phyloP scores from a whole-genome alignment of 2,797 vertebrate genomes.

The Peromyscus nudipes region DNA sequence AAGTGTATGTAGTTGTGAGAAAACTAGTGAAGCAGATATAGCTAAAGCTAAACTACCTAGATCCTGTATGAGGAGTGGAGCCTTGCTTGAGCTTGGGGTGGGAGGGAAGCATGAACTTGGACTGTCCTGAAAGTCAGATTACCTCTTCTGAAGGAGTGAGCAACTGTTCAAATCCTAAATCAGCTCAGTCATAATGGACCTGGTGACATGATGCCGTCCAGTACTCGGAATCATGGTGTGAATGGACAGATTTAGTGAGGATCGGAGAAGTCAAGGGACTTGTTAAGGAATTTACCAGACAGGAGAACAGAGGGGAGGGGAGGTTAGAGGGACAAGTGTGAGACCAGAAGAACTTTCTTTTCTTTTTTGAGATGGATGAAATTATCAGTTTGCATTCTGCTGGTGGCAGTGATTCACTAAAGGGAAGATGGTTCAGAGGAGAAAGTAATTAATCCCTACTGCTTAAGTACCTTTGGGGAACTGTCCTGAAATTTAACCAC shows the following conservation, averaged over 20 bases:
- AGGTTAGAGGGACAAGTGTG: background rate
- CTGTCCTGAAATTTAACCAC: conserved; percentile 30
- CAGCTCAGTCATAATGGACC: background rate
- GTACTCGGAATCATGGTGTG: background rate
- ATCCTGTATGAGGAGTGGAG: background rate
- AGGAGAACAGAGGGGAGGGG: background rate
- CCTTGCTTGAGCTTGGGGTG: background rate
- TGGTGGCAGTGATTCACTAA: background rate
- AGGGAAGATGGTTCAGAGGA: background rate
- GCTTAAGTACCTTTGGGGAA: conserved; percentile 45
- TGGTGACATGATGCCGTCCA: background rate
- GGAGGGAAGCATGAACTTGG: background rate
- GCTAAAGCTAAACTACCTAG: background rate
- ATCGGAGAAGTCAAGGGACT: background rate
- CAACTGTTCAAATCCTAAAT: background rate
- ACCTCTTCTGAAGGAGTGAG: conserved; percentile 14
- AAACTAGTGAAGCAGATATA: background rate
- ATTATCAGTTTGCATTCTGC: conserved; percentile 1
- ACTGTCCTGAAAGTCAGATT: conserved; percentile 15
- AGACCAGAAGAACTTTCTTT: conserved; percentile 20
- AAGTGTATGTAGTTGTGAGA: background rate
- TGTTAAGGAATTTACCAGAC: background rate
- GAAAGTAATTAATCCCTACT: conserved; percentile 3
- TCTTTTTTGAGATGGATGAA: conserved; percentile 10
- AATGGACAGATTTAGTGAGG: conserved; percentile 20